Base-by-base conservation (phyloP, 2,113 vertebrate species). In the Dascyllus trimaculatus region DNA sequence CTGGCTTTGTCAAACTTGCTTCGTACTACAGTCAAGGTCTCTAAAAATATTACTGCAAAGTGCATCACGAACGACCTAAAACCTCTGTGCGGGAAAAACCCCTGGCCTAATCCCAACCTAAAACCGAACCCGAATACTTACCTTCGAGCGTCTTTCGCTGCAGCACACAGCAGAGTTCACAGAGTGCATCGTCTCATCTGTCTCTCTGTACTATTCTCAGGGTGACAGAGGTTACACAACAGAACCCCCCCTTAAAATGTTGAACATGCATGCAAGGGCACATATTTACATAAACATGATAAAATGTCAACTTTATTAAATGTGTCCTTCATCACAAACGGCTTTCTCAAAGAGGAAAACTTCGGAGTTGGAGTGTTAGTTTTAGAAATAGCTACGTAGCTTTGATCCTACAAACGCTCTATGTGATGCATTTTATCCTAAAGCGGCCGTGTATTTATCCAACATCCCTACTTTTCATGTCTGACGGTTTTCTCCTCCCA, bases 231-330 rank as follows among this genome's bases (percentile, higher is more conserved):
- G 14, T 59, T 52, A 46, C 32, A 40, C 43, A 46, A 35, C 26
- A 49, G n/a, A 45, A 25, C 15, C 22, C 32, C n/a, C 58, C 51
- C 29, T 58, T 38, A 38, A 51, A 60, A 71, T 4, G 26, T 35
- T 35, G 68, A 71, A n/a, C 40, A n/a, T 46, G 40, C 65, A 52
- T 5, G 51, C 49, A n/a, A 19, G 49, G 49, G 21, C 49, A 52
- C 51, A 52, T 22, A 48, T 48, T 48, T 6, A 24, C 51, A 22
- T 52, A n/a, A 21, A n/a, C 6, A 11, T 52, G 51, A 52, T 21
- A 22, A 11, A 52, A 22, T 52, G 2, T 22, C 51, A 52, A 9
- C 51, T 22, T 52, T 22, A 21, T 52, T n/a, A 52, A 52, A 52
- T 22, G 51, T 52, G 46, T 48, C 18, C 1, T 19, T 48, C 8